A percentile compares a stretch with the other conserved stretches of the same genome.
Conservation (phyloP, 2,797 vertebrate genomes). For the Morus bassanus region DNA sequence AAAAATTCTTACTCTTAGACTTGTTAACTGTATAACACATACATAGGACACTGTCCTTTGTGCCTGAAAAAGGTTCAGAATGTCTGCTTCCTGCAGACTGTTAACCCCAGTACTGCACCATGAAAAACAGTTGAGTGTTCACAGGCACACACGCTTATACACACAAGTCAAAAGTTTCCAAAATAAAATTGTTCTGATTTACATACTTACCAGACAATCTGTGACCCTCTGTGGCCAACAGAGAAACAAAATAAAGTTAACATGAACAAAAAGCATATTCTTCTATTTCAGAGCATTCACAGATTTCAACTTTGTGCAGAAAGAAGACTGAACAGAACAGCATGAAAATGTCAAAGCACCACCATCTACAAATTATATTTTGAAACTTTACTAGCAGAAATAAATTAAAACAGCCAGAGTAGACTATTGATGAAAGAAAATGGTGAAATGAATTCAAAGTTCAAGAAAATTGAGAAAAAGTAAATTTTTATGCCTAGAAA, state of each 20-base stretch:
- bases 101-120: background rate
- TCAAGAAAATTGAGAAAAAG: background rate
- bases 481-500: background rate
- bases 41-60: background rate
- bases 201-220: conserved; percentile 44
- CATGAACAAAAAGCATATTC: background rate
- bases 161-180: background rate
- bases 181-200: background rate
- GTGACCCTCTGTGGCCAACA: conserved; percentile 62
- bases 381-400: background rate
- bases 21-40: background rate
- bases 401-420: background rate
- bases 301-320: background rate
- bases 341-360: background rate
- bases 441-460: background rate
- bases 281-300: background rate
- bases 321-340: background rate
- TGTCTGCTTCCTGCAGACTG: background rate
- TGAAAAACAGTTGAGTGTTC: background rate
- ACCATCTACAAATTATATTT: background rate
- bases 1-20: background rate
- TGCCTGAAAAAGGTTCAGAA: background rate
- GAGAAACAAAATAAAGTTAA: conserved; percentile 47
- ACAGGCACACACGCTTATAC: background rate
- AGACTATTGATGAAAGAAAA: background rate